Evolutionary conservation across 1,140 invertebrate genomes (phyloP).

Genomic region (Cotesia typhae): DNA sequence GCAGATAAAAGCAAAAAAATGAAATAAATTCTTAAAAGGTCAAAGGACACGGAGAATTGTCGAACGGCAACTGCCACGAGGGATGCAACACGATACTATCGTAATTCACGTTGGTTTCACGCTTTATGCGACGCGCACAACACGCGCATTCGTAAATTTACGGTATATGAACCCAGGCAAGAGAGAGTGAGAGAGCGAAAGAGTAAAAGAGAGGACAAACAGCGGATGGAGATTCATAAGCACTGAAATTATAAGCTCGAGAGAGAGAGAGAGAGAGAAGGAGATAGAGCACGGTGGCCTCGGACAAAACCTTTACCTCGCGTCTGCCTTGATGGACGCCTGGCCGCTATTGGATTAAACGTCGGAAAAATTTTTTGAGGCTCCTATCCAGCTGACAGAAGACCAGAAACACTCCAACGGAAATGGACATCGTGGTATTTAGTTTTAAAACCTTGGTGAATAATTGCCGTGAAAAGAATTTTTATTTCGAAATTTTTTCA

Average conservation of each 20-base stretch:
- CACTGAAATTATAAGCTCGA: constrained; percentile 9
- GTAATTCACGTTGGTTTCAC: constrained; percentile 66
- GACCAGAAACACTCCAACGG: constrained; percentile 18
- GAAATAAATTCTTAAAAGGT: constrained; percentile 58
- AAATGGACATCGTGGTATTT: constrained; percentile 27
- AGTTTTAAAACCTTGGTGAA: background rate
- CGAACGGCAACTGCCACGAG: constrained; percentile 50
- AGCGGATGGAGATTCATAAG: background rate
- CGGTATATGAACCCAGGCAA: constrained; percentile 44
- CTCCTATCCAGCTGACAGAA: background rate
- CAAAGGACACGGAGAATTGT: constrained; percentile 61
- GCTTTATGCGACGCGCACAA: constrained; percentile 65
- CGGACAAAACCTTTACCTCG: constrained; percentile 62
- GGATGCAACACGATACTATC: constrained; percentile 64
- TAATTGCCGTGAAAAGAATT: background rate
- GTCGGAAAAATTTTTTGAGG: constrained; percentile 28
- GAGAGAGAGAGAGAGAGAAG: background rate
- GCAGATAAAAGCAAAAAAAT: background rate
- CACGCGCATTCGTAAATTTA: constrained; percentile 61
- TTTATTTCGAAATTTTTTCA: background rate
- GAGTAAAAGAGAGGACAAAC: no score
- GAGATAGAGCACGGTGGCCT: constrained; percentile 35
- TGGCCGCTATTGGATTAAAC: constrained; percentile 59
- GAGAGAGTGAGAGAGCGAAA: background rate
- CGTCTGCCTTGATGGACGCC: constrained; percentile 59